These are phyloP conservation scores for Macrobrachium rosenbergii DNA, from an alignment of 1,140 invertebrate species.

Conservation along the genomic window DNA sequence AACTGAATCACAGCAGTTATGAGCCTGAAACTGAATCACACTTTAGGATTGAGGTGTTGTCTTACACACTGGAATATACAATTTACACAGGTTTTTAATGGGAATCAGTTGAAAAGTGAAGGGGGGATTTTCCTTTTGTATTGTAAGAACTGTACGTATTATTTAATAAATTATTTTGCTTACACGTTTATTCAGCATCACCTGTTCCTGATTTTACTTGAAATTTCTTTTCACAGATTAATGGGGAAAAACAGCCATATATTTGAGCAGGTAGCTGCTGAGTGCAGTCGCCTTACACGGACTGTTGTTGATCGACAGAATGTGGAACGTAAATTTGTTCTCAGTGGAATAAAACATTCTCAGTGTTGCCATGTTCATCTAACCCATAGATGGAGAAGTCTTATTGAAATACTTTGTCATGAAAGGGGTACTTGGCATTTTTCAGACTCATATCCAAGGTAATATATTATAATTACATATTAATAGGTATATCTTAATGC, in stretches of 20 bases:
- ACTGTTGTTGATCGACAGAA: conserved; percentile 51
- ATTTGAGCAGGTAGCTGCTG: conserved; percentile 43
- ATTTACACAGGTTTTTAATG: too few relatives aligned
- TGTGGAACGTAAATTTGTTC: conserved; percentile 47
- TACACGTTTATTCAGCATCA: background rate
- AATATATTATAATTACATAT: background rate
- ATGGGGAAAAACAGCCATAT: conserved; percentile 40
- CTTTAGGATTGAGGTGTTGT: too few relatives aligned
- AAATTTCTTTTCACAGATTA: background rate
- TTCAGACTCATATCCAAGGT: conserved; percentile 48
- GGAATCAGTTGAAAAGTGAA: too few relatives aligned
- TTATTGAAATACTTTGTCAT: conserved; percentile 40
- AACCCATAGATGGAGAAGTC: conserved; percentile 50
- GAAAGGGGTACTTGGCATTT: conserved; percentile 51
- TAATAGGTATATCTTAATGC: background rate
- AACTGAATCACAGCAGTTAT: too few relatives aligned
- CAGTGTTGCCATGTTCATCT: conserved; percentile 54
- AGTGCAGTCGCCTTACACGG: conserved; percentile 55
- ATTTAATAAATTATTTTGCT: background rate
- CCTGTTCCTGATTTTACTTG: background rate
- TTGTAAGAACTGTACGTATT: background rate
- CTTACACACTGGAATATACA: too few relatives aligned
- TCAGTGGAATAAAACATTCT: conserved; percentile 52
- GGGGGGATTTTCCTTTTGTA: background rate
- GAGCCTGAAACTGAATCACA: too few relatives aligned